Percentiles rank a stretch among this genome's conserved stretches.
These are phyloP conservation scores for Trichonephila clavipes DNA, from an alignment of 1,140 invertebrate genomes.

Conservation along the genomic window DNA sequence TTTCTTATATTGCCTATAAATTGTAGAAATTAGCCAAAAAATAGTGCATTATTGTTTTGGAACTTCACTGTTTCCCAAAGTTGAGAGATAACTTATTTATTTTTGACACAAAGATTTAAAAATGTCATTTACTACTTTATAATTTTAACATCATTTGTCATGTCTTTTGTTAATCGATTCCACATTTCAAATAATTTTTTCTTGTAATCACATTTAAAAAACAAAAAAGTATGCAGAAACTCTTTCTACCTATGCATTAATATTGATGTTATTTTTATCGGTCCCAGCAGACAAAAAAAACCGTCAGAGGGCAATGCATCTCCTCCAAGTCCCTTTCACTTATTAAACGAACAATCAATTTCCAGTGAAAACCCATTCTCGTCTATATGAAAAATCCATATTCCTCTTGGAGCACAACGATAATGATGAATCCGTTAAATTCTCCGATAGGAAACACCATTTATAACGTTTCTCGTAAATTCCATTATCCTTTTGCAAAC, in stretches of 20 bases:
- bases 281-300: neutral
- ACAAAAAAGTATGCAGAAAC: neutral
- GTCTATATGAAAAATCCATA: slow-evolving; percentile 27
- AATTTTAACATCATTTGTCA: too few species aligned
- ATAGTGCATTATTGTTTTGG: too few species aligned
- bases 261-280: neutral
- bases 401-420: neutral
- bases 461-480: slow-evolving; percentile 50
- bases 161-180: too few species aligned
- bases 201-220: too few species aligned
- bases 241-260: neutral
- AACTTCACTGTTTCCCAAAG: too few species aligned
- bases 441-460: slow-evolving; percentile 36
- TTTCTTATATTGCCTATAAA: too few species aligned
- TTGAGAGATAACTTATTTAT: too few species aligned
- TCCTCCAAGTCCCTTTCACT: neutral
- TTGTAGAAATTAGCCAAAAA: too few species aligned
- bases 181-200: too few species aligned
- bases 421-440: slow-evolving; percentile 50
- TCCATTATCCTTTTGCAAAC: slow-evolving; percentile 40
- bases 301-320: neutral
- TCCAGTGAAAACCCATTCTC: slow-evolving; percentile 2
- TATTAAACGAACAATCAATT: slow-evolving; percentile 47
- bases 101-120: too few species aligned
- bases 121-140: too few species aligned